A percentile compares a stretch with the other conserved stretches of the same genome.
Conservation (phyloP, 1,140 invertebrate species). For the Papilio xuthus region DNA sequence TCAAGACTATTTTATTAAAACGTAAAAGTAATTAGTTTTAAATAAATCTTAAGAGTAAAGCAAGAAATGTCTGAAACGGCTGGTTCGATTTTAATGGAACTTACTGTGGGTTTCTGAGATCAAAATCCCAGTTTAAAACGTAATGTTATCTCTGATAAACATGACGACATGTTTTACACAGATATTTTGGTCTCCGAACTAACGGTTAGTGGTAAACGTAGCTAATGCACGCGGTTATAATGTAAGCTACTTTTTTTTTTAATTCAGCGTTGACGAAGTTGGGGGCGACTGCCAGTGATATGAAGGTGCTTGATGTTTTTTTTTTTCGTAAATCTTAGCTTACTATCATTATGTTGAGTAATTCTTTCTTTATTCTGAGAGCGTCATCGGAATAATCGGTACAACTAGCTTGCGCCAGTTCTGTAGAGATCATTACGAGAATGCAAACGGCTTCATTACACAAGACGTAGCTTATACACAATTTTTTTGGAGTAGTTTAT, state of each 20-base stretch:
- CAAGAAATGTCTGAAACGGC: no score
- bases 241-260: no score
- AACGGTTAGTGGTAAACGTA: no score
- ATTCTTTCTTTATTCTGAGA: slow-evolving; percentile 35
- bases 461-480: neutral
- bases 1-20: neutral
- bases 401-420: slow-evolving; percentile 38
- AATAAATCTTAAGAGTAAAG: neutral
- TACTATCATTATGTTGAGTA: slow-evolving; percentile 34
- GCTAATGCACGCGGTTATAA: no score
- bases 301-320: neutral
- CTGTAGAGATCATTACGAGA: slow-evolving; percentile 28
- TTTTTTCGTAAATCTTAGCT: slow-evolving; percentile 34
- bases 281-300: no score
- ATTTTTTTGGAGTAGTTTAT: slow-evolving; percentile 30
- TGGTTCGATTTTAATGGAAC: no score
- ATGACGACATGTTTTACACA: no score
- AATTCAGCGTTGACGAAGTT: no score
- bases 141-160: no score
- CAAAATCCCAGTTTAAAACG: no score
- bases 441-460: slow-evolving; percentile 35
- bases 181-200: no score
- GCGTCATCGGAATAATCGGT: slow-evolving; percentile 35
- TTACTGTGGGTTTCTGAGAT: no score
- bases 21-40: neutral